These are phyloP conservation scores for Cladorhizidae sp. DNA, from an alignment of 37 sponge, comb jelly and placozoan genomes.

Conservation along the genomic window DNA sequence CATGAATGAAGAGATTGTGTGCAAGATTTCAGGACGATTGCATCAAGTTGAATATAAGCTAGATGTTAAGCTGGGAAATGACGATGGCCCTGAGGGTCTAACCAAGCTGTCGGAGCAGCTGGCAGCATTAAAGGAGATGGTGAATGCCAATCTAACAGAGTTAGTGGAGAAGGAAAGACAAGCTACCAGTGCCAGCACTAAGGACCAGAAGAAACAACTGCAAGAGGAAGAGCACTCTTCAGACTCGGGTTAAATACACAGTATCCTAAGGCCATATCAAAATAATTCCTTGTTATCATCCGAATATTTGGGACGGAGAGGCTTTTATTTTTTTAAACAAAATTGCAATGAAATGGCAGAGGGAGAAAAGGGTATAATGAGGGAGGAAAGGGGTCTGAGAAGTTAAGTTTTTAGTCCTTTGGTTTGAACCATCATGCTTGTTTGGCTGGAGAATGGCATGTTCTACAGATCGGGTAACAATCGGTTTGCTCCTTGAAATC, in stretches of 20 bases:
- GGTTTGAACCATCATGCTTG: too few relatives aligned
- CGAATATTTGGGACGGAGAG: too few relatives aligned
- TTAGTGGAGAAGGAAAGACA: constrained; percentile 63
- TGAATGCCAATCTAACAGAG: constrained; percentile 48
- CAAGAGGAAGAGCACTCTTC: constrained; percentile 1
- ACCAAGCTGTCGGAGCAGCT: constrained; percentile 29
- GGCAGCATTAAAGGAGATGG: constrained; percentile 21
- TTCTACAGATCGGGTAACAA: not conserved
- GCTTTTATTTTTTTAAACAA: too few relatives aligned
- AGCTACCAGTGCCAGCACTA: not conserved
- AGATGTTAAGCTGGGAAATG: too few relatives aligned
- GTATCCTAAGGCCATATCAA: too few relatives aligned
- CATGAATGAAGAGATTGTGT: not conserved
- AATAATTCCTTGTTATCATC: too few relatives aligned
- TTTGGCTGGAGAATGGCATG: too few relatives aligned
- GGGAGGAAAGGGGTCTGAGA: too few relatives aligned
- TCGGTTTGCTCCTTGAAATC: constrained; percentile 11
- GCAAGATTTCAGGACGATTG: not conserved
- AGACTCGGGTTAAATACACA: not conserved
- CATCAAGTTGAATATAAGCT: not conserved
- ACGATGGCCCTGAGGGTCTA: not conserved
- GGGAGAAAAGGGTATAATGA: too few relatives aligned
- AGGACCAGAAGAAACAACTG: too few relatives aligned
- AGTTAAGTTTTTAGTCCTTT: too few relatives aligned
- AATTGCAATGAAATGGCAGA: too few relatives aligned